Conservation (phyloP, 2,113 vertebrate genomes). For the Larimichthys crocea region DNA sequence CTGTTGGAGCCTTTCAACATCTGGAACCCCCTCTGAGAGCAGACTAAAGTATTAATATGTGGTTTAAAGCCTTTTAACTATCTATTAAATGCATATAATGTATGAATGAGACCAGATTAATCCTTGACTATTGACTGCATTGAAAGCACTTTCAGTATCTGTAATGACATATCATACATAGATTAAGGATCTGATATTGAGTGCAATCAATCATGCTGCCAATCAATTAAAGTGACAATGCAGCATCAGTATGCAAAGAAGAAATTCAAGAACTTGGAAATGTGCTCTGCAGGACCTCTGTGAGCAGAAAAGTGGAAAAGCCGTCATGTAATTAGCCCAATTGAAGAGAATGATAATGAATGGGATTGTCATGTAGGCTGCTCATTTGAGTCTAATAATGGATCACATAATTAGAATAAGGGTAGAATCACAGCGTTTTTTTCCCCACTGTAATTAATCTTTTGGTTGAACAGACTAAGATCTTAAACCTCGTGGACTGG, state of each 20-base stretch:
- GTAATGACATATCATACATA: background rate
- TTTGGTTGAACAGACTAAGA: conserved; percentile 38
- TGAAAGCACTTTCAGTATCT: conserved; percentile 9
- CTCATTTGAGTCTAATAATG: conserved; percentile 69
- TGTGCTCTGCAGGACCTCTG: conserved; percentile 35
- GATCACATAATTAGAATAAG: conserved; percentile 64
- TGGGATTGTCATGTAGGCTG: conserved; percentile 59
- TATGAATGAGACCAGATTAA: background rate
- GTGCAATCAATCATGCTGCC: conserved; percentile 13
- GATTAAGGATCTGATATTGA: conserved; percentile 9
- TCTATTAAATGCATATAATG: background rate
- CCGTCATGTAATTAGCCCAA: conserved; percentile 63
- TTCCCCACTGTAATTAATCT: conserved; percentile 50
- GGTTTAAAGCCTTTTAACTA: background rate
- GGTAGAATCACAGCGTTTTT: conserved; percentile 29
- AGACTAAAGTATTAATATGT: background rate
- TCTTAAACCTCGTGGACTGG: conserved; percentile 19
- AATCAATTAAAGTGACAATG: conserved; percentile 49
- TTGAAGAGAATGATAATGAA: conserved; percentile 68
- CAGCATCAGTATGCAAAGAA: conserved; percentile 15
- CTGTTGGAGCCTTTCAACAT: background rate
- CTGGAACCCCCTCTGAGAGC: background rate
- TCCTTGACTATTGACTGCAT: background rate
- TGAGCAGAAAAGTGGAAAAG: conserved; percentile 31
- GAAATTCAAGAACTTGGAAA: conserved; percentile 37